Evolutionary conservation across 1,140 invertebrate genomes (phyloP).

Genomic region (roundworm (Caenorhabditis elegans)): WBcel235 BX284605.5:9958501-9959000

Average conservation of each 20-base stretch:
- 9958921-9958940: neutral
- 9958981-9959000: slow-evolving; percentile 4
- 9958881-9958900: neutral
- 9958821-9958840: slow-evolving; percentile 16
- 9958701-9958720: slow-evolving; percentile 21
- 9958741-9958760: slow-evolving; percentile 11
- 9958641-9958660: neutral
- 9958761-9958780: neutral
- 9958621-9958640: neutral
- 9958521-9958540: too few species aligned
- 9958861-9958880: slow-evolving; percentile 22
- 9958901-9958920: too few species aligned
- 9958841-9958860: neutral
- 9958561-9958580: too few species aligned
- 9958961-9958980: neutral
- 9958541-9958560: too few species aligned
- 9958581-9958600: too few species aligned
- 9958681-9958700: neutral
- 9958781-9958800: neutral
- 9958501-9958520: too few species aligned
- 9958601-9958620: too few species aligned
- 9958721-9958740: neutral
- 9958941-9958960: neutral
- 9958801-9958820: neutral
- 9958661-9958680: slow-evolving; percentile 24